Percentiles rank a stretch among this genome's conserved stretches.
Evolutionary conservation across 2,113 vertebrate species (phyloP).

Genomic region (Seriola rivoliana): DNA sequence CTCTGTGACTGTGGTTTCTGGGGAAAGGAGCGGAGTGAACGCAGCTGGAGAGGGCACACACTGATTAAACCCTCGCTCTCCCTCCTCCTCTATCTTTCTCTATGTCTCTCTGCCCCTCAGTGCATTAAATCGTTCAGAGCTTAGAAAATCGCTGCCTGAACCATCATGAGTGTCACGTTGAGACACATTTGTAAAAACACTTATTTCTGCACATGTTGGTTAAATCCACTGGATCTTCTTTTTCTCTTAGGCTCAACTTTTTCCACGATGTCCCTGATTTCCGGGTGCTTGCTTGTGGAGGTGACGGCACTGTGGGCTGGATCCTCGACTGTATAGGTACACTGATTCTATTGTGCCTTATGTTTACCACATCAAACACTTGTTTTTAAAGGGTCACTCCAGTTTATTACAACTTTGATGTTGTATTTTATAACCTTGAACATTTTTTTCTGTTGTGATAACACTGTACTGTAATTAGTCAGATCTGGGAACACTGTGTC

Average conservation of each 20-base stretch:
- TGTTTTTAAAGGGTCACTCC: background rate
- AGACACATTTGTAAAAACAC: background rate
- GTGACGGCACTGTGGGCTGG: conserved; percentile 95
- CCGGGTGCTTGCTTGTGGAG: conserved; percentile 91
- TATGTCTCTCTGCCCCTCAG: background rate
- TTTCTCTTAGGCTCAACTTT: conserved; percentile 87
- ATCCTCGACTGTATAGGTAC: conserved; percentile 93
- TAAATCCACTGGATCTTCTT: conserved; percentile 10
- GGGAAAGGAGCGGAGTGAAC: conserved; percentile 34
- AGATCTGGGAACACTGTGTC: background rate
- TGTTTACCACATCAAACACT: background rate
- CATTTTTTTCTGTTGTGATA: background rate
- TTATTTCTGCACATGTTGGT: background rate
- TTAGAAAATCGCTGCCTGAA: conserved; percentile 18
- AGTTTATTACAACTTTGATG: background rate
- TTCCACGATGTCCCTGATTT: conserved; percentile 91
- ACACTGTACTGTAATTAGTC: background rate
- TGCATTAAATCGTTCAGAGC: conserved; percentile 44
- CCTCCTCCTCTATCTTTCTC: background rate
- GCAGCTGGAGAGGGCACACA: conserved; percentile 53
- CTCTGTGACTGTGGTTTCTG: conserved; percentile 29
- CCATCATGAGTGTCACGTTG: background rate
- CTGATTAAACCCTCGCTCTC: conserved; percentile 28
- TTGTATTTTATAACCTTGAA: background rate
- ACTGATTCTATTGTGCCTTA: background rate